phyloP scores from a whole-genome alignment of 2,797 vertebrate species.

The Botia kubotai region DNA sequence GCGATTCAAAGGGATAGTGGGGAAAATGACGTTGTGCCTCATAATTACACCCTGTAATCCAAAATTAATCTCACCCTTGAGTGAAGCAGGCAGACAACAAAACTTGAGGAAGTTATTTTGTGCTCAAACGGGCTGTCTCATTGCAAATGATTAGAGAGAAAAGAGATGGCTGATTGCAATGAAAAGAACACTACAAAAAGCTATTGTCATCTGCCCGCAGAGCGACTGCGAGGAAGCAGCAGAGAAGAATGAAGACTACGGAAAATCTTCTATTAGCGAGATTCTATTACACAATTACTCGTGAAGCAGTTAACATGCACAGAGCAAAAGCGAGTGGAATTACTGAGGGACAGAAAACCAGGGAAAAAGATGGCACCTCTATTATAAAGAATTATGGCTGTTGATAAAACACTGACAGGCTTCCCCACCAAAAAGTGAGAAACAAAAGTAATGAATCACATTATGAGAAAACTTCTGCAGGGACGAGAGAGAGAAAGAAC shows the following conservation, averaged over 20 bases:
- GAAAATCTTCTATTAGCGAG: conserved; percentile 47
- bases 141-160: conserved; percentile 53
- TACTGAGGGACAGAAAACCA: conserved; percentile 37
- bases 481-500: conserved; percentile 19
- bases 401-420: conserved; percentile 61
- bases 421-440: conserved; percentile 41
- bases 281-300: conserved; percentile 52
- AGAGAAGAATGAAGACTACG: conserved; percentile 35
- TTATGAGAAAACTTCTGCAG: conserved; percentile 36
- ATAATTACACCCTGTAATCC: conserved; percentile 51
- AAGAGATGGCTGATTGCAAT: conserved; percentile 49
- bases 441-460: conserved; percentile 55
- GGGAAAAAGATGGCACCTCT: conserved; percentile 42
- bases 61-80: conserved; percentile 56
- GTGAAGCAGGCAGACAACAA: conserved; percentile 52
- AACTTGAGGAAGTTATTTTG: conserved; percentile 55
- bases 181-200: conserved; percentile 50
- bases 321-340: conserved; percentile 38
- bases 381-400: conserved; percentile 57
- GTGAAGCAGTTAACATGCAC: conserved; percentile 53
- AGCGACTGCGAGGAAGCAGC: conserved; percentile 35
- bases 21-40: conserved; percentile 34
- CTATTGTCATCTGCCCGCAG: conserved; percentile 49
- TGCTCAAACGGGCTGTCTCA: conserved; percentile 57
- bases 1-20: conserved; percentile 27